A percentile compares a stretch with the other conserved stretches of the same genome.
These are phyloP conservation scores for Brevimyrus niger DNA, from an alignment of 2,113 vertebrate genomes.

Conservation along the genomic window DNA sequence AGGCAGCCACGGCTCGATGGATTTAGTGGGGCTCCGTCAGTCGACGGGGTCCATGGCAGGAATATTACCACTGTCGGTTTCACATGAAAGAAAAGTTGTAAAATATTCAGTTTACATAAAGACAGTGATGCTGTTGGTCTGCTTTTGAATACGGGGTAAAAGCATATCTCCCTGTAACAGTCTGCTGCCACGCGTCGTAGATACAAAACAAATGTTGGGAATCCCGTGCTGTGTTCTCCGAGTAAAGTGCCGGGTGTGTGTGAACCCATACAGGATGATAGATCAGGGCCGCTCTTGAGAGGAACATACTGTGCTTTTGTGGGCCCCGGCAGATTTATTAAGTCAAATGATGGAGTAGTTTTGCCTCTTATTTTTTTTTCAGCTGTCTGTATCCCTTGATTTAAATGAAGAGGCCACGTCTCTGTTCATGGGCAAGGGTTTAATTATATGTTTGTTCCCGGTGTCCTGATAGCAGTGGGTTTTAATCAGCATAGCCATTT, in stretches of 20 bases:
- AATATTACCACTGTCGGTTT: neutral
- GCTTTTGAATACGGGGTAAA: neutral
- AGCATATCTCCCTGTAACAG: neutral
- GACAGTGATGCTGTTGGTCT: neutral
- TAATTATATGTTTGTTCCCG: neutral
- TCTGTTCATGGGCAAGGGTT: neutral
- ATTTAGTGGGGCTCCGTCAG: neutral
- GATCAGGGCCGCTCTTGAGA: neutral
- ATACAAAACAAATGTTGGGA: neutral
- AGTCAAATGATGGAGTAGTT: neutral
- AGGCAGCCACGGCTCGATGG: neutral
- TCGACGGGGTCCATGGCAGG: neutral
- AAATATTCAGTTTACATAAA: neutral
- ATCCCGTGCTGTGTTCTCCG: neutral
- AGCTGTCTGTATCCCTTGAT: neutral
- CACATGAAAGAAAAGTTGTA: neutral
- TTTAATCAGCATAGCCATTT: neutral
- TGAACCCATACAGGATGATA: neutral
- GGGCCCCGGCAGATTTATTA: conserved; percentile 5
- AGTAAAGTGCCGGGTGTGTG: neutral
- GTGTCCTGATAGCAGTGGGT: neutral
- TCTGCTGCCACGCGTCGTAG: neutral
- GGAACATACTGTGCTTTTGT: neutral
- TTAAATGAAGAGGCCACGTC: conserved; percentile 7
- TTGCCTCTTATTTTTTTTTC: neutral